Evolutionary conservation across 1,140 invertebrate genomes (phyloP), one percentile per base, ranked within the genome.

Genomic region (Bradysia coprophila): DNA sequence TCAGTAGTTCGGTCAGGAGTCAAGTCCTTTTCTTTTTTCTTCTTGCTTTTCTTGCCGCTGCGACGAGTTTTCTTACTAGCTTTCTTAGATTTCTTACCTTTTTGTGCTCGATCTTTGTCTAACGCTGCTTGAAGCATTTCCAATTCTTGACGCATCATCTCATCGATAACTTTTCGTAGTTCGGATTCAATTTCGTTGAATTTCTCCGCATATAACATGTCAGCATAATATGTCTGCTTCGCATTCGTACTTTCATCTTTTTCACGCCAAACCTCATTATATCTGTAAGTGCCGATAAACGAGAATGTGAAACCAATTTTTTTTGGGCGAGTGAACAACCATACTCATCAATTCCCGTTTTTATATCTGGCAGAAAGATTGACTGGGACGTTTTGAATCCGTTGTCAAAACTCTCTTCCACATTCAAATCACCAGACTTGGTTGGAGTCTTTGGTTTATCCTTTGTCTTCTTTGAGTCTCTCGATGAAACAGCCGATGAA

Each of bases 1-100:
- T 92, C 85, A 2, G 78, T 78, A 0, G 83, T 87, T 52, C 87
- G 69, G 54, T 96, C 90, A 1, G 90, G 86, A 15, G 92, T 96
- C 31, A 96, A 64, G 67, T 96, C 91, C 62, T 96, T 96, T 53
- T 93, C 89, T 60, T 90, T 93, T 54, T 90, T 91, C 55, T 86
- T 91, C 60, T 90, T 92, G 49, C 73, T 78, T 46, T 84, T 88
- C 54, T 84, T 91, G 18, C 82, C 82, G 42, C 82, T 77, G 6
- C 79, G 71, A 19, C 82, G 69, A 18, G 80, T 69, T 66, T 81
- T 85, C 56, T 85, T 88, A 51, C 73, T 74, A 45, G 71, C 73
- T 62, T 84, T 90, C 52, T 80, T 84, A 5, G 62, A 55, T 49
- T 81, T 83, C 63, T 87, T 87, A 1, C 78, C 74, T 59, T 81